phyloP scores from a whole-genome alignment of 1,140 invertebrate species.

The Adoxophyes honmai region DNA sequence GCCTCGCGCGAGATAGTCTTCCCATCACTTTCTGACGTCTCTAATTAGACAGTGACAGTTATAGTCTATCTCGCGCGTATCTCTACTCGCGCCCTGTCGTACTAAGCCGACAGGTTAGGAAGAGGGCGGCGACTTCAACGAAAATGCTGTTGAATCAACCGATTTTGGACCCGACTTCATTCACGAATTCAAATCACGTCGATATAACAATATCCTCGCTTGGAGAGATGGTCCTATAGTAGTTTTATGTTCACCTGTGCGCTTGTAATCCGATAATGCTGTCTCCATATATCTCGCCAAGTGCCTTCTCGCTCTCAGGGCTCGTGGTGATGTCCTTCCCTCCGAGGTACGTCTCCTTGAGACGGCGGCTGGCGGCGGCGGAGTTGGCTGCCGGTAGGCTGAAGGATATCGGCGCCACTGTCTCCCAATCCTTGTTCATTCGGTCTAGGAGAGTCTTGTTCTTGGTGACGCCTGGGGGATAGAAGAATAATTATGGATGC shows the following conservation, averaged over 20 bases:
- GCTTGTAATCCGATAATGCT: constrained; percentile 43
- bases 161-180: too few relatives aligned
- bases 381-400: constrained; percentile 34
- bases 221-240: too few relatives aligned
- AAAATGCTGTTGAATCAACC: too few relatives aligned
- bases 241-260: constrained; percentile 29
- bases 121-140: too few relatives aligned
- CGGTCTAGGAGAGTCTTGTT: constrained; percentile 41
- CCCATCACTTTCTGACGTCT: too few relatives aligned
- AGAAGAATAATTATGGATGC: too few relatives aligned
- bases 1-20: neutral
- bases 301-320: constrained; percentile 23
- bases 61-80: too few relatives aligned
- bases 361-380: constrained; percentile 3
- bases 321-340: constrained; percentile 39
- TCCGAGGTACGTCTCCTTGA: constrained; percentile 39
- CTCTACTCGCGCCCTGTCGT: too few relatives aligned
- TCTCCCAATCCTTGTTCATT: constrained; percentile 58
- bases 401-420: constrained; percentile 54
- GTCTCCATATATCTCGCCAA: constrained; percentile 54
- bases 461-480: constrained; percentile 35
- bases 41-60: too few relatives aligned
- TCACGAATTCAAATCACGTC: too few relatives aligned
- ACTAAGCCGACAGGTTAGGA: too few relatives aligned
- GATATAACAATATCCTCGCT: too few relatives aligned